Base-by-base conservation (phyloP, 2,888 invertebrate genomes). In the Sphinx pinastri region DNA sequence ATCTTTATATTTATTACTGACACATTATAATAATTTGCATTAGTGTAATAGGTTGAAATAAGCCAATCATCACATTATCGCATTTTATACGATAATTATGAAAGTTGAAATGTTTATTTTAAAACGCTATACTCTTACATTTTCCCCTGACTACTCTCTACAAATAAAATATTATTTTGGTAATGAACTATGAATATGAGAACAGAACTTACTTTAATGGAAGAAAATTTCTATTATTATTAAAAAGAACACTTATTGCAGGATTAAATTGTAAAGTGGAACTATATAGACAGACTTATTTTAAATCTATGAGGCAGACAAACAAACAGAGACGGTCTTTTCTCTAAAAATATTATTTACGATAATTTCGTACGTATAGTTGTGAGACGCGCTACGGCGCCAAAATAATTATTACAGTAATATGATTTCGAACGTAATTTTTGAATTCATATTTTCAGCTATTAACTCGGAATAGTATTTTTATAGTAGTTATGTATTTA, bases 281-380 rank as follows among this genome's bases (percentile, higher is more conserved):
- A n/a, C n/a, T n/a, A n/a, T n/a, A n/a, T n/a, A n/a, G n/a, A n/a
- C n/a, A n/a, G n/a, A n/a, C n/a, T n/a, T n/a, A n/a, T n/a, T n/a
- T n/a, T n/a, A n/a, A n/a, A n/a, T n/a, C n/a, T n/a, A n/a, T n/a
- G n/a, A n/a, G n/a, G n/a, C n/a, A n/a, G n/a, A n/a, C n/a, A n/a
- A 59, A 59, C 38, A 59, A 47, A 47, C 60, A 60, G 12, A 60
- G 47, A 11, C 16, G 13, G 14, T 25, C 5, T 10, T 69, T 25
- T 2, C 5, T 47, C 7, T 31, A 57, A 45, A 58, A 25, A 13
- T 12, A 77, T 77, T 76, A 77, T 75, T 76, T 75, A 79, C 73
- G 73, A 75, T 74, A 74, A 77, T 79, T 75, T 76, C 77, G 72
- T 75, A 75, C 73, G 66, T 58, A 51, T n/a, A 51, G 54, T 67